phyloP scores from a whole-genome alignment of 2,113 vertebrate species.

The Capreolus pygargus region DNA sequence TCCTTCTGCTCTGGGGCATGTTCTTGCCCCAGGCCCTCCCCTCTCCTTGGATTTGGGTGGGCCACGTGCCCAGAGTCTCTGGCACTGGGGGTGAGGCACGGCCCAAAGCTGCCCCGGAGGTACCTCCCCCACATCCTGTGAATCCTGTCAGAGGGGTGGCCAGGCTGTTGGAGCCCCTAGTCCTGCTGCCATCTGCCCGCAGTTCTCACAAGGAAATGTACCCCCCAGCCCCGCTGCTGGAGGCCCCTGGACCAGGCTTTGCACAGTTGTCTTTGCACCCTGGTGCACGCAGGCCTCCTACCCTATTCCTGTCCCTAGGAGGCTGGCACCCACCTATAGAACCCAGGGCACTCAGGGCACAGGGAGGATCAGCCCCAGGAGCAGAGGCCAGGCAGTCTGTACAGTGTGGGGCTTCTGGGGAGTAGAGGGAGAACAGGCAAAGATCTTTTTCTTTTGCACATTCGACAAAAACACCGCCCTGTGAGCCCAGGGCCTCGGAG shows the following conservation, averaged over 20 bases:
- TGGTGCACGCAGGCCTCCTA: background rate
- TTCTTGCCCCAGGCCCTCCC: background rate
- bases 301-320: background rate
- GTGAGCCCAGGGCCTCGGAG: background rate
- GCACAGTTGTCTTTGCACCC: background rate
- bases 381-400: background rate
- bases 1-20: background rate
- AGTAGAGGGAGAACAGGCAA: background rate
- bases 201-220: background rate
- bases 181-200: background rate
- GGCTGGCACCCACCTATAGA: background rate
- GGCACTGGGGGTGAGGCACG: conserved; percentile 5
- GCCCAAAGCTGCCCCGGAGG: background rate
- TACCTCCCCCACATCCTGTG: background rate
- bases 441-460: background rate
- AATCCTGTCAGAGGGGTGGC: conserved; percentile 13
- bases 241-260: background rate
- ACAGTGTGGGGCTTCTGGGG: background rate
- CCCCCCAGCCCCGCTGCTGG: background rate
- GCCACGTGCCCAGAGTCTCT: background rate
- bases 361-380: background rate
- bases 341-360: background rate
- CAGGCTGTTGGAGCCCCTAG: background rate
- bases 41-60: conserved; percentile 27
- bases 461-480: background rate